Base-by-base conservation (phyloP, 2,797 vertebrate species). In the Selene dorsalis region DNA sequence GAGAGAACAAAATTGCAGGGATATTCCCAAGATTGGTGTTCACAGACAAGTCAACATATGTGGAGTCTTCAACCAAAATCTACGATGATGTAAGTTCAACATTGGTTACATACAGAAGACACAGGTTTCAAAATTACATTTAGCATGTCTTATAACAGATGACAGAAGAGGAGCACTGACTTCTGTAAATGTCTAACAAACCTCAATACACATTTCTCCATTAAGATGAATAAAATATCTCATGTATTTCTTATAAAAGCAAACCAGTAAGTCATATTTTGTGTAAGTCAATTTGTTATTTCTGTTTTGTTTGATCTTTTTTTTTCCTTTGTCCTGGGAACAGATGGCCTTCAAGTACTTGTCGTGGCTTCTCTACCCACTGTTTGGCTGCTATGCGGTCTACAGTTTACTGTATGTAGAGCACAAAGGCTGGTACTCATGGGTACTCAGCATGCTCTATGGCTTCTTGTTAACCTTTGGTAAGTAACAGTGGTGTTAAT, bases 381-480 rank as follows among this genome's bases (percentile, higher is more conserved):
- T 99, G 69, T 95, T 99, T 80, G 98, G 97, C 77, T 98, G 97
- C 89, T 99, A 99, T 0, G 96, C 97, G 0, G 65, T 98, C 69
- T 99, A 99, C 93, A 99, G 98, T 89, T 94, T 99, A 75, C 87
- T 99, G 86, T 99, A 98, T 60, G 94, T 98, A 85, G 98, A 99
- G 91, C 98, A 99, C 95, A 99, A 99, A 94, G 96, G 97, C 93
- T 99, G 97, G 97, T 98, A 98, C 93, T 99, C 97, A 0, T 99
- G 96, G 96, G 95, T 98, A 77, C 96, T 99, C 76, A 94, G 97
- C 91, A 98, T 98, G 97, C 96, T 99, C 64, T 99, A 99, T 8
- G 97, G 97, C 83, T 99, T 98, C 94, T 94, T 98, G 92, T 95
- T 98, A 92, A 98, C 97, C 13, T 99, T 99, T 4, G 97, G 97